phyloP scores from a whole-genome alignment of 2,797 vertebrate genomes.

The Adelosebastes latens region DNA sequence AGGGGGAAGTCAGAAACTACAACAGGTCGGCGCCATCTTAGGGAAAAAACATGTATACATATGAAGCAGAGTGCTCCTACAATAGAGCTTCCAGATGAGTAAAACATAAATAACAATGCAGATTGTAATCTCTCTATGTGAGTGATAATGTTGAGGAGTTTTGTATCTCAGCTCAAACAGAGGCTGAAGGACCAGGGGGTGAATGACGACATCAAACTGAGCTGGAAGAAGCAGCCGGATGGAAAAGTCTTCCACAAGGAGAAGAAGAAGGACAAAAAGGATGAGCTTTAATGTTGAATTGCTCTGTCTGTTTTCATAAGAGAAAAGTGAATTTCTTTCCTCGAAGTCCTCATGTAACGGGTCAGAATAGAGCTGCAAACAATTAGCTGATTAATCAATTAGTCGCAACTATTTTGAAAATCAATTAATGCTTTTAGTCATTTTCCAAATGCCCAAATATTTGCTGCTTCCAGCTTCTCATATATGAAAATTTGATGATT shows the following conservation, averaged over 20 bases:
- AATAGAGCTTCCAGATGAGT: neutral
- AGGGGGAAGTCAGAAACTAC: too few species aligned
- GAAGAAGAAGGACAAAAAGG: neutral
- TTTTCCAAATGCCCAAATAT: too few species aligned
- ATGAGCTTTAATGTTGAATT: neutral
- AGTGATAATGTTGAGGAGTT: neutral
- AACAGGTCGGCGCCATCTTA: too few species aligned
- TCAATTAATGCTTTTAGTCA: too few species aligned
- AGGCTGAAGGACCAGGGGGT: constrained; percentile 17
- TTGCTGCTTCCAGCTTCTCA: too few species aligned
- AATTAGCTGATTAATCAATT: too few species aligned
- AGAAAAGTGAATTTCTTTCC: neutral
- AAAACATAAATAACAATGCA: neutral
- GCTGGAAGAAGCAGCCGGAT: constrained; percentile 19
- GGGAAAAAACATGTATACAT: too few species aligned
- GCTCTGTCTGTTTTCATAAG: neutral
- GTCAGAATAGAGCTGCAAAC: neutral
- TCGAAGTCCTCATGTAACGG: neutral
- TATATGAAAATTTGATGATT: neutral
- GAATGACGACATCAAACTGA: constrained; percentile 6
- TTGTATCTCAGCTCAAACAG: constrained; percentile 22
- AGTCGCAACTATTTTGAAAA: neutral
- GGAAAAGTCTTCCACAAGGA: constrained; percentile 30
- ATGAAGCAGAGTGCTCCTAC: neutral
- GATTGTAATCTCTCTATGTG: neutral